Evolutionary conservation across 2,113 vertebrate genomes (phyloP).

Genomic region (Neolamprologus hecqui): DNA sequence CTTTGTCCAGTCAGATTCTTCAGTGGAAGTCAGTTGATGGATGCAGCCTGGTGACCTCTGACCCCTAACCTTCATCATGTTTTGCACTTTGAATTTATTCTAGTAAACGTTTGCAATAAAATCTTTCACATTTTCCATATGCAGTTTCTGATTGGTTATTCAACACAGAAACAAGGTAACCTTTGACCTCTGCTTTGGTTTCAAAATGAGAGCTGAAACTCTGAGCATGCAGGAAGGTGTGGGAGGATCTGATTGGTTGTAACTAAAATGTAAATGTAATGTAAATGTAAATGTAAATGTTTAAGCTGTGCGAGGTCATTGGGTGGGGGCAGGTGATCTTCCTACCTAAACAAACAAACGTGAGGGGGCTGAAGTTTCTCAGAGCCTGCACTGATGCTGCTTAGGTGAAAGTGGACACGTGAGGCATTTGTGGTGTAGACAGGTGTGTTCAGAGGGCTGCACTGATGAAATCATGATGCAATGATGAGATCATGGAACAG

Average conservation of each 20-base stretch:
- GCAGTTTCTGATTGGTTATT: background rate
- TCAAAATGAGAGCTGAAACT: background rate
- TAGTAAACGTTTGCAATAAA: background rate
- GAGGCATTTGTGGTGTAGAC: background rate
- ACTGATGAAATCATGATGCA: background rate
- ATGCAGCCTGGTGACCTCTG: background rate
- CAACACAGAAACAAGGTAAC: background rate
- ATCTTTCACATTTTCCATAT: background rate
- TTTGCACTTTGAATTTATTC: background rate
- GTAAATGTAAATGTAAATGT: background rate
- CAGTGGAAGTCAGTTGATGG: conserved; percentile 68
- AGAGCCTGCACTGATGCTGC: background rate
- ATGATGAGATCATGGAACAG: background rate
- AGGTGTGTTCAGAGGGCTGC: background rate
- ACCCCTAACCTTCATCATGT: background rate
- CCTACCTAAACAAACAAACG: background rate
- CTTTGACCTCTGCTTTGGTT: background rate
- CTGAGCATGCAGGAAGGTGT: background rate
- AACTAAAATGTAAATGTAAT: background rate
- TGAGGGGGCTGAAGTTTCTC: background rate
- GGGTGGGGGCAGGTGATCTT: background rate
- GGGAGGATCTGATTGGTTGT: background rate
- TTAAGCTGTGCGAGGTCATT: background rate
- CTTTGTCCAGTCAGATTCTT: conserved; percentile 73
- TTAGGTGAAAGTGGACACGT: background rate